Evolutionary conservation across 2,888 invertebrate species (phyloP), one percentile per base, ranked within the genome.

Genomic region (Cataglyphis cursor): DNA sequence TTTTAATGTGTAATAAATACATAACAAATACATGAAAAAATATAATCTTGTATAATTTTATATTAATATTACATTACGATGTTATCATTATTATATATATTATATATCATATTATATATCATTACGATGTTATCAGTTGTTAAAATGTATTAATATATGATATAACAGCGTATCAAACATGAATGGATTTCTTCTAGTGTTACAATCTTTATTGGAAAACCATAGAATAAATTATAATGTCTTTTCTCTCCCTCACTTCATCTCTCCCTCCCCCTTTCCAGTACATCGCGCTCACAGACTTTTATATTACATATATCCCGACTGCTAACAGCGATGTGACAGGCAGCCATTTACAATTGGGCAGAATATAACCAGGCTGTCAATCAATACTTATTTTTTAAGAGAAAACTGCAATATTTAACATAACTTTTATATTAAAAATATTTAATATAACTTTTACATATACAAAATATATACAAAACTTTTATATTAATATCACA

Each of bases 221-320:
- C 24, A 15, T 64, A 48, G 35, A 3, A 35, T 48, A 66, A 75
- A 66, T 65, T 24, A 24, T 8, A 62, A 59, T 28, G n/a, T 24
- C 10, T 74, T 10, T 41, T 31, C 31, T 5, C 31, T 31, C 31
- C 31, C 31, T 31, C 28, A 2, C 28, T 0, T 0, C 31, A 6
- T 31, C 28, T 5, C 31, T 5, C 31, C 31, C 31, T 5, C 31
- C 31, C 31, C 31, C 6, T 31, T 31, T 35, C 68, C 54, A 68
- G 54, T 9, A 57, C 28, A 57, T 68, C n/a, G 54, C 38, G 28
- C 24, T 10, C 31, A 31, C 31, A 6, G 0, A 31, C 31, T 31
- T 31, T 6, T 31, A 31, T 31, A 31, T 31, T 31, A 31, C 6
- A 31, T 5, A 31, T 31, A 31, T 31, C 5, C 6, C 5, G 31